Evolutionary conservation across 2,888 invertebrate genomes (phyloP), one percentile per base, ranked within the genome.

Genomic region (Polyommatus iphigenia): DNA sequence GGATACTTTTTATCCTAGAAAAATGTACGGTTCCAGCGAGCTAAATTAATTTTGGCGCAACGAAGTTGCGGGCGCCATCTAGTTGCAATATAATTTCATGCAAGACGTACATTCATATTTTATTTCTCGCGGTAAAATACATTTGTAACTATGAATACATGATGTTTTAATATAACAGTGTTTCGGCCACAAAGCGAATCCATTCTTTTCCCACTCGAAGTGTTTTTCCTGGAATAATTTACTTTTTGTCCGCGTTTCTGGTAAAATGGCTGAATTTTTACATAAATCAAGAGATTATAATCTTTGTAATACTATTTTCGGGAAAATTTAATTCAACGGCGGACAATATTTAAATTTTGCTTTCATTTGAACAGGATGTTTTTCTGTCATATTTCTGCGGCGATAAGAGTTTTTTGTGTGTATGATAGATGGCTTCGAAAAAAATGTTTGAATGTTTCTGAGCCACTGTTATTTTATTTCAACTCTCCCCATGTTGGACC

Each of bases 221-320:
- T 86, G 85, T 85, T 87, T 86, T 82, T 80, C 81, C 81, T 79
- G 78, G 78, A 78, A 81, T 81, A 83, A 83, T 83, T 83, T 81
- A 83, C 80, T 81, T 82, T 82, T 82, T 81, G 80, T 80, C 79
- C 82, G 80, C 81, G 81, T 84, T 82, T 82, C 82, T 83, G 81
- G 81, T 79, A 54, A 41, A 75, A 75, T 50, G 54, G 75, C 78
- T 78, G 82, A 83, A 83, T 84, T 83, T 82, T 80, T 79, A 80
- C 83, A 85, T 85, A 85, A 85, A 85, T 85, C 83, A 82, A 76
- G 41, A 78, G 83, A 85, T 85, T 84, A 82, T 82, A 77, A 85
- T 84, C 84, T 83, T 82, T 83, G 83, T 82, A 84, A 85, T 85
- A 85, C 84, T 85, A 84, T 85, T 85, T 84, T 50, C 54, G 75